Conservation (phyloP, 2,113 vertebrate species). For the Oophaga pumilio region DNA sequence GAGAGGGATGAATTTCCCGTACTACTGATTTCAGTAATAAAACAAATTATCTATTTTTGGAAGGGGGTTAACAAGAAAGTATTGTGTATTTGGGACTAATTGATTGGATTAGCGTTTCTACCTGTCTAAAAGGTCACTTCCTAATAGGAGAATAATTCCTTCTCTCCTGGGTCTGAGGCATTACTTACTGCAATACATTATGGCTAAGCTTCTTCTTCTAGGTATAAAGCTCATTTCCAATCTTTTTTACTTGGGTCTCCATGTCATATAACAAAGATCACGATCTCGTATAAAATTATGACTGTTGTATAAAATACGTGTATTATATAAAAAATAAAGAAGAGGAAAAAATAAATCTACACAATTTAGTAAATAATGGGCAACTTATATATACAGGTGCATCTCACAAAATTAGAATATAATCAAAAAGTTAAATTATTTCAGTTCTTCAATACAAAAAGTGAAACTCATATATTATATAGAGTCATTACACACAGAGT, state of each 20-base stretch:
- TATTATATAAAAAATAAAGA: neutral
- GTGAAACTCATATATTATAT: too few relatives aligned
- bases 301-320: neutral
- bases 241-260: neutral
- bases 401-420: too few relatives aligned
- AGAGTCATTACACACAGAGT: too few relatives aligned
- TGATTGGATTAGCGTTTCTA: constrained; percentile 55
- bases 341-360: neutral
- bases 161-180: constrained; percentile 41
- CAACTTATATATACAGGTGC: too few relatives aligned
- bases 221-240: constrained; percentile 15
- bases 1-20: constrained; percentile 39
- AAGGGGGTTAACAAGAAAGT: constrained; percentile 52
- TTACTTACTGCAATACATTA: constrained; percentile 32
- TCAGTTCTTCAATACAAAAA: too few relatives aligned
- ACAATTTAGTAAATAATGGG: too few relatives aligned
- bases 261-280: neutral
- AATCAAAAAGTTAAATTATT: too few relatives aligned
- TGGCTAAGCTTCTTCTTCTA: constrained; percentile 20
- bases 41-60: constrained; percentile 52
- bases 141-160: constrained; percentile 55
- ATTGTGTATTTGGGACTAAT: constrained; percentile 52
- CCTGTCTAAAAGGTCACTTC: constrained; percentile 57
- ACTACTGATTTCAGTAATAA: constrained; percentile 48
- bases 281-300: neutral